Evolutionary conservation across 35 echinoderm and acorn worm genomes (phyloP).

Genomic region (Lytechinus variegatus): DNA sequence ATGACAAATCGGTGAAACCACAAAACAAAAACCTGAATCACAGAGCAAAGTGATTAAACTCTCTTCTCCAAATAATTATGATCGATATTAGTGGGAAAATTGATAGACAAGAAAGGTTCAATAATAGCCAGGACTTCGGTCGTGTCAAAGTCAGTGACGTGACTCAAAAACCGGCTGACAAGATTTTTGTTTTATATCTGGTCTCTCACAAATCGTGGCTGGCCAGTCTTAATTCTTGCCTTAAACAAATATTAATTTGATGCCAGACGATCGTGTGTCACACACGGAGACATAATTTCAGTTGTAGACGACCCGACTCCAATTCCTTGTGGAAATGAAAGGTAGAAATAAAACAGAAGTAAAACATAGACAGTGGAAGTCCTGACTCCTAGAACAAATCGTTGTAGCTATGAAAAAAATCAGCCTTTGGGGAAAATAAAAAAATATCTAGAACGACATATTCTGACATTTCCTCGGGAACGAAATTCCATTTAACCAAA

Average conservation of each 20-base stretch:
- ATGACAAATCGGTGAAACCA: slow-evolving; percentile 30
- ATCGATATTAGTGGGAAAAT: slow-evolving; percentile 22
- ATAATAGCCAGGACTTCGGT: not conserved
- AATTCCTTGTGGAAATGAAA: not conserved
- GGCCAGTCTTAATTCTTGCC: not conserved
- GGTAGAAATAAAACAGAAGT: not conserved
- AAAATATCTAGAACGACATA: slow-evolving; percentile 10
- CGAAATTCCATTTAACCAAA: not conserved
- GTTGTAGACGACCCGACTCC: not conserved
- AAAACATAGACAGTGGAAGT: not conserved
- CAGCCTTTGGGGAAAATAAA: slow-evolving; percentile 15
- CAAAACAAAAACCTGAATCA: not conserved
- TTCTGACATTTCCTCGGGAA: not conserved
- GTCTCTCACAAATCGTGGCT: not conserved
- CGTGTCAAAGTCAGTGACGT: not conserved
- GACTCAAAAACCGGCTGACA: not conserved
- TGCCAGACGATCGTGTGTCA: not conserved
- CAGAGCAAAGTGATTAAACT: not conserved
- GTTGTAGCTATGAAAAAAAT: not conserved
- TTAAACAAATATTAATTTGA: slow-evolving; percentile 46
- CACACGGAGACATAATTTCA: not conserved
- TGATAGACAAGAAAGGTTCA: slow-evolving; percentile 15
- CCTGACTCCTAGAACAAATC: not conserved
- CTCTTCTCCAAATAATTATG: not conserved
- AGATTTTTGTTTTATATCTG: not conserved